Base-by-base conservation (phyloP, 2,888 invertebrate genomes). In the Exocentrus adspersus region DNA sequence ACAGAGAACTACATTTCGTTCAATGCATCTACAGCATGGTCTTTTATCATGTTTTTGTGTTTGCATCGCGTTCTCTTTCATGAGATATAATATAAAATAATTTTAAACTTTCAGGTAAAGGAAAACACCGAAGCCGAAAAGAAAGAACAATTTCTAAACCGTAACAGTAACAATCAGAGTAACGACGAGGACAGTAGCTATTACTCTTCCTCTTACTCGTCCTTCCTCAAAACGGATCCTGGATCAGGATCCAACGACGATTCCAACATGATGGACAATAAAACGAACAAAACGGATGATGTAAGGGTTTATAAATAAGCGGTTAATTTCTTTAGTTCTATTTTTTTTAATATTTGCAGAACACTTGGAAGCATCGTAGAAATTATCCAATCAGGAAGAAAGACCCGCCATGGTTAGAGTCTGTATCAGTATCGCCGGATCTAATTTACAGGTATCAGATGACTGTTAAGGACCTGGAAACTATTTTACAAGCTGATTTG, bases 361-460 rank as follows among this genome's bases (percentile, higher is more conserved):
- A 68, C 56, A 65, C 59, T n/a, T 71, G 74, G 64, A 75, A 59
- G 86, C 78, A 87, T 53, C 86, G 9, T 85, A 88, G 59, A 85
- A 69, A 71, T 52, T 79, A 77, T 60, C 79, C 81, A 0, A 72
- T 78, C 37, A 81, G 84, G 62, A 86, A 85, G 67, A 84, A 85
- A 67, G 85, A 86, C 12, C 89, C 91, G 0, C 88, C 90, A 0
- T 92, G 92, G 92, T 78, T 89, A 75, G 87, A 90, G 66, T 84
- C 88, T 53, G 88, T 90, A 0, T 82, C 85, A 32, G 82, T 89
- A n/a, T 89, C 90, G 0, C 85, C 89, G 0, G 89, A 91, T 52
- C 78, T 92, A 9, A 84, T 90, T n/a, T 90, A 89, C 78, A 86
- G 88, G 63, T 92, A 92, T 74, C 90, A 91, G 79, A 76, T 92